These are phyloP conservation scores for Brachylomia viminalis DNA, from an alignment of 2,888 invertebrate species.

Conservation along the genomic window DNA sequence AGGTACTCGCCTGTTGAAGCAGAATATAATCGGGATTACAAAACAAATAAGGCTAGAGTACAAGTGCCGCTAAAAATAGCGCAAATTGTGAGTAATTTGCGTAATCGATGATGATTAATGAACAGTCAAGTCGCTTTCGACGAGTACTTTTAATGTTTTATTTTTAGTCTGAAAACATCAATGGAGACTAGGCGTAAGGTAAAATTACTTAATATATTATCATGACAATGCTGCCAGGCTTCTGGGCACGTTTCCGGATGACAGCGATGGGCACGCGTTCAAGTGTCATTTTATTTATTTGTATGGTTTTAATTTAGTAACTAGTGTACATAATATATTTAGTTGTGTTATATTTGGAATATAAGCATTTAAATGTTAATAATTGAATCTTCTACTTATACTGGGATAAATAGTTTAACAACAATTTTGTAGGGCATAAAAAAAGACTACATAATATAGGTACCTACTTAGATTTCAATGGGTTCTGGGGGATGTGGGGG, in stretches of 20 bases:
- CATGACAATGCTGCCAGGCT: not conserved
- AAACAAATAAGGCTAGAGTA: conserved; percentile 31
- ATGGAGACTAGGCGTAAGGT: not conserved
- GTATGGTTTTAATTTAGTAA: no score
- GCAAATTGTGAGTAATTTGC: conserved; percentile 28
- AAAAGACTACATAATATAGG: no score
- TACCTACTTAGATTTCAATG: no score
- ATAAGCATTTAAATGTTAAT: no score
- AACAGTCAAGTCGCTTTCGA: conserved; percentile 35
- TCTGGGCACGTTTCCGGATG: not conserved
- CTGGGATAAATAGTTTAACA: no score
- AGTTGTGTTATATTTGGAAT: no score
- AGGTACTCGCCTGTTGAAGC: conserved; percentile 9
- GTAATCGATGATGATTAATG: conserved; percentile 54
- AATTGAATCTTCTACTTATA: no score
- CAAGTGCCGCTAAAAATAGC: conserved; percentile 47
- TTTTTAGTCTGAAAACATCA: conserved; percentile 15
- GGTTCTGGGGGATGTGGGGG: no score
- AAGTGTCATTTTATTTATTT: no score
- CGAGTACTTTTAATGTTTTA: conserved; percentile 7
- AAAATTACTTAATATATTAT: not conserved
- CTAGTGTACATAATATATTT: no score
- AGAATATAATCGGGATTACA: conserved; percentile 25
- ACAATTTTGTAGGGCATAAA: no score
- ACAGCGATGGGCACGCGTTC: no score